Percentiles rank a stretch among this genome's conserved stretches.
Evolutionary conservation across 2,888 invertebrate genomes (phyloP).

Genomic region (Dorcus hopei): DNA sequence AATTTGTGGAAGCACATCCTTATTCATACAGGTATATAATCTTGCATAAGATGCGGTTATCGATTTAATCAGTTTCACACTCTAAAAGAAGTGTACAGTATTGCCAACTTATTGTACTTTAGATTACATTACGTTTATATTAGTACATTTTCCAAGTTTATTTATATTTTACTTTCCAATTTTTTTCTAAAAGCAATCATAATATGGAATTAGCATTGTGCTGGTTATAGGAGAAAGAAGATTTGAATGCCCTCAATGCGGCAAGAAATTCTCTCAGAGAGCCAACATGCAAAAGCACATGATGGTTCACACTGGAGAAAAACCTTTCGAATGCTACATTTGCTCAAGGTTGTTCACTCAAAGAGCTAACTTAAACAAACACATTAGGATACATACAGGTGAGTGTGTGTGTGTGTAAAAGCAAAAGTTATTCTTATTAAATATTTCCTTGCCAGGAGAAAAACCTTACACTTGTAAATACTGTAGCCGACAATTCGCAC

Average conservation of each 20-base stretch:
- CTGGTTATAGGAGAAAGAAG: conserved; percentile 23
- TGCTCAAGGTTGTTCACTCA: conserved; percentile 28
- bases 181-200: too few species aligned
- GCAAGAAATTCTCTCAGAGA: conserved; percentile 29
- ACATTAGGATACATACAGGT: conserved; percentile 29
- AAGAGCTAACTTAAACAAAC: conserved; percentile 29
- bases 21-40: conserved; percentile 22
- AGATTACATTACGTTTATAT: too few species aligned
- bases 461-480: conserved; percentile 25
- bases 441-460: conserved; percentile 20
- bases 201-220: too few species aligned
- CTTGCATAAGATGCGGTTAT: too few species aligned
- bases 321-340: conserved; percentile 26
- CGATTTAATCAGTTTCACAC: neutral
- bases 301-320: conserved; percentile 28
- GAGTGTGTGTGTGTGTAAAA: neutral
- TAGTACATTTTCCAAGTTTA: neutral
- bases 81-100: too few species aligned
- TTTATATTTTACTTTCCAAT: neutral
- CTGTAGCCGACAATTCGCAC: conserved; percentile 25
- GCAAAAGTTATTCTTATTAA: neutral
- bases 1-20: conserved; percentile 29
- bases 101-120: too few species aligned
- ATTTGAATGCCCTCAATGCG: conserved; percentile 26
- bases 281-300: conserved; percentile 31